Conservation (phyloP, 2,888 invertebrate genomes). For the Eupelmus urozonus region DNA sequence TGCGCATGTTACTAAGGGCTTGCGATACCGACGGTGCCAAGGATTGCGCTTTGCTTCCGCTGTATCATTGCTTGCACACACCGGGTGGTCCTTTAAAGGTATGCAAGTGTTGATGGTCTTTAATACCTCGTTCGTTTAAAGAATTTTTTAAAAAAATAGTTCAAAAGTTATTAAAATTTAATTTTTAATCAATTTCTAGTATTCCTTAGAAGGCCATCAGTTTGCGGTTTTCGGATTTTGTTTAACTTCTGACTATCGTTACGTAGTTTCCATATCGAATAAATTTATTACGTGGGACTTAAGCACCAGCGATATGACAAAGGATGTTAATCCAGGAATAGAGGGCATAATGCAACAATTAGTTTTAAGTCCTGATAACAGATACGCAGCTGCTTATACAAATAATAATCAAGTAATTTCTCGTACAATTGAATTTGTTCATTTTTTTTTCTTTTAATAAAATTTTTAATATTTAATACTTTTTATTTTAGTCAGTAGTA, state of each 20-base stretch:
- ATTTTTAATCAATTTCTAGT: slow-evolving; percentile 77
- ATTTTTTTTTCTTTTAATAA: neutral
- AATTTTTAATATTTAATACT: slow-evolving; percentile 29
- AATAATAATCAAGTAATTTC: slow-evolving; percentile 90
- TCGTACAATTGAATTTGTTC: neutral
- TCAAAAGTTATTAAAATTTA: neutral
- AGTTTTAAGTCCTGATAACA: slow-evolving; percentile 95
- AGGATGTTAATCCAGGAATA: slow-evolving; percentile 94
- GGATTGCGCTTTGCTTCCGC: slow-evolving; percentile 93
- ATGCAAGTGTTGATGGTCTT: neutral
- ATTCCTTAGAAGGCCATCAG: slow-evolving; percentile 97
- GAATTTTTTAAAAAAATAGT: neutral
- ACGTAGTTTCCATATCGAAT: slow-evolving; percentile 97
- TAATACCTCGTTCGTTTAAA: too few relatives aligned
- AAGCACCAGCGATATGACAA: slow-evolving; percentile 94
- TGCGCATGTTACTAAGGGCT: slow-evolving; percentile 91
- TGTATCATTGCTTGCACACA: slow-evolving; percentile 97
- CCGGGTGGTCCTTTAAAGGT: slow-evolving; percentile 99
- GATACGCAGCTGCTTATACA: slow-evolving; percentile 96
- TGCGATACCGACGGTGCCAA: slow-evolving; percentile 93
- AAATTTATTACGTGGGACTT: slow-evolving; percentile 98
- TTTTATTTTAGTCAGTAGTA: slow-evolving; percentile 85
- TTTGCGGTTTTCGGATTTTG: slow-evolving; percentile 97
- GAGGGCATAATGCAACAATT: slow-evolving; percentile 98
- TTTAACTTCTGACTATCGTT: slow-evolving; percentile 92